These are phyloP conservation scores for Pseudomyrmex sp. DNA, from an alignment of 1,140 invertebrate species.

Conservation along the genomic window DNA sequence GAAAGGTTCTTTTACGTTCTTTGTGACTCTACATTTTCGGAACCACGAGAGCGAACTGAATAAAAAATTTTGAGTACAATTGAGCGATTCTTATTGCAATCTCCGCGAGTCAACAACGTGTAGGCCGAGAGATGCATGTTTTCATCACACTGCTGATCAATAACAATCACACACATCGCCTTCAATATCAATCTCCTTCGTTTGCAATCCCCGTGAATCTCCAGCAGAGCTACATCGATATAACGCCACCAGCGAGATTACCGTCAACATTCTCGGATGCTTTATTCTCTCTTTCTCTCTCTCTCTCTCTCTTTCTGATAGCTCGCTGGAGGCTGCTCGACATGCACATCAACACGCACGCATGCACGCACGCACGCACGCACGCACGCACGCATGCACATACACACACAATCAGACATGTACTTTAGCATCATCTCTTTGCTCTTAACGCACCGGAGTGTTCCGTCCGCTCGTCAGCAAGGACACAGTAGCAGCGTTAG, in stretches of 20 bases:
- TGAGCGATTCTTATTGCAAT: neutral
- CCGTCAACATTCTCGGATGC: neutral
- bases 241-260: conserved; percentile 12
- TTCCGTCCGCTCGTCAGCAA: conserved; percentile 31
- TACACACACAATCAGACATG: too few species aligned
- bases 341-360: neutral
- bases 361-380: too few species aligned
- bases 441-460: conserved; percentile 32
- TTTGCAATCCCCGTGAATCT: neutral
- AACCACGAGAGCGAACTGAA: too few species aligned
- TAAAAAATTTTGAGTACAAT: too few species aligned
- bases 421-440: neutral
- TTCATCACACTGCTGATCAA: conserved; percentile 35
- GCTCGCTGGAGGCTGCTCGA: neutral
- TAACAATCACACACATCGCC: conserved; percentile 29
- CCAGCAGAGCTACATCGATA: neutral
- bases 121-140: conserved; percentile 17
- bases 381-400: too few species aligned
- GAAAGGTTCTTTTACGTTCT: too few species aligned
- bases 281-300: too few species aligned
- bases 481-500: neutral
- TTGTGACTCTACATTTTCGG: too few species aligned
- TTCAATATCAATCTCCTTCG: neutral
- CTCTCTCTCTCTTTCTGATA: neutral
- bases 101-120: conserved; percentile 17